Conservation (phyloP, 1,140 invertebrate species). For the Pseudomyrmex pallidus region DNA sequence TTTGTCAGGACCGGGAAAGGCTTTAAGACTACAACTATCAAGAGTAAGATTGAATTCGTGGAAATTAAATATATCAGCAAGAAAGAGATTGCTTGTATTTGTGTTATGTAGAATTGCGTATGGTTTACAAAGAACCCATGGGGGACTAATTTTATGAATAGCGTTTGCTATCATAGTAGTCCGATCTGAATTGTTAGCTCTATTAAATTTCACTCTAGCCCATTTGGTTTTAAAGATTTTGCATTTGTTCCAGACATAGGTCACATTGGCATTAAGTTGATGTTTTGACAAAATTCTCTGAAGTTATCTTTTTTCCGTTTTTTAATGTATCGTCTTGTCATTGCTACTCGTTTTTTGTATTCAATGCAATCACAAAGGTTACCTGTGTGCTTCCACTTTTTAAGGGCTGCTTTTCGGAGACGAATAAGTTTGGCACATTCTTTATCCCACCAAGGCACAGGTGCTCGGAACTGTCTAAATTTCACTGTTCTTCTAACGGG, state of each 20-base stretch:
- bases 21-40: background rate
- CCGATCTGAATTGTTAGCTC: too few relatives aligned
- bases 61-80: too few relatives aligned
- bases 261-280: background rate
- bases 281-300: background rate
- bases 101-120: too few relatives aligned
- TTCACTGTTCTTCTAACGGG: too few relatives aligned
- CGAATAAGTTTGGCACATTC: slow-evolving; percentile 17
- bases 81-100: too few relatives aligned
- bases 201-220: background rate
- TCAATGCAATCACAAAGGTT: background rate
- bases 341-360: slow-evolving; percentile 15
- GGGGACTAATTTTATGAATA: slow-evolving; percentile 26
- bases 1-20: background rate
- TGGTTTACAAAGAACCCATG: background rate
- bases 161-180: background rate
- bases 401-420: slow-evolving; percentile 11
- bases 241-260: background rate
- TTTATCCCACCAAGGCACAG: slow-evolving; percentile 13
- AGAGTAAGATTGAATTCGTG: too few relatives aligned
- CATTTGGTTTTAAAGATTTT: background rate
- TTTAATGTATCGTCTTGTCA: slow-evolving; percentile 5
- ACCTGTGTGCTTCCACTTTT: slow-evolving; percentile 11
- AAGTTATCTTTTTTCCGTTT: slow-evolving; percentile 22
- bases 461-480: background rate